Conservation (phyloP, 2,113 vertebrate species). For the Ptilonorhynchus violaceus region DNA sequence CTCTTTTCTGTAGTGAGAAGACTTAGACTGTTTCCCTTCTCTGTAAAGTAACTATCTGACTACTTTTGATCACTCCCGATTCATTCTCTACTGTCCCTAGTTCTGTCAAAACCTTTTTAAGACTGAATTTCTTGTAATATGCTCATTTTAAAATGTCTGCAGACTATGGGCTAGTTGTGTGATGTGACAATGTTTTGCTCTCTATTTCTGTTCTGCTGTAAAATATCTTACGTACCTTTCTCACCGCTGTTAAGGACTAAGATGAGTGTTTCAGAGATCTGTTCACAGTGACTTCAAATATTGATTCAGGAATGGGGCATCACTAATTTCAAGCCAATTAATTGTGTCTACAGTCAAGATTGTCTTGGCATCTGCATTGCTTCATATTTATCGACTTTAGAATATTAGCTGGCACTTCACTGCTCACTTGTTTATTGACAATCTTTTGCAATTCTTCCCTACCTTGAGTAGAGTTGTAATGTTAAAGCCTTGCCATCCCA, state of each 20-base stretch:
- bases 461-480: not conserved
- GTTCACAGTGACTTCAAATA: not conserved
- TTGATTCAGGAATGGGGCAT: not conserved
- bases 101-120: not conserved
- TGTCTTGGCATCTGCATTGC: not conserved
- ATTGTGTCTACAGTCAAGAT: not conserved
- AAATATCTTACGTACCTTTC: not conserved
- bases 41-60: not conserved
- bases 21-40: not conserved
- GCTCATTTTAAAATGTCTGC: not conserved
- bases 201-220: not conserved
- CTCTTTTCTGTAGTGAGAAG: not conserved
- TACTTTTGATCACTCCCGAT: not conserved
- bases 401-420: not conserved
- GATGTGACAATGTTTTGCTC: not conserved
- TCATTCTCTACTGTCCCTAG: not conserved
- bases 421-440: not conserved
- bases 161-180: not conserved
- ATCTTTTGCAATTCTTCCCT: not conserved
- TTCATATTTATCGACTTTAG: not conserved
- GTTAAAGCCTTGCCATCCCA: not conserved
- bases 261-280: fast-evolving
- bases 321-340: not conserved
- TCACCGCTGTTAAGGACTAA: not conserved
- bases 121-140: not conserved